These are phyloP conservation scores for Steinernema khuongi DNA, from an alignment of 1,140 invertebrate genomes.

Conservation along the genomic window DNA sequence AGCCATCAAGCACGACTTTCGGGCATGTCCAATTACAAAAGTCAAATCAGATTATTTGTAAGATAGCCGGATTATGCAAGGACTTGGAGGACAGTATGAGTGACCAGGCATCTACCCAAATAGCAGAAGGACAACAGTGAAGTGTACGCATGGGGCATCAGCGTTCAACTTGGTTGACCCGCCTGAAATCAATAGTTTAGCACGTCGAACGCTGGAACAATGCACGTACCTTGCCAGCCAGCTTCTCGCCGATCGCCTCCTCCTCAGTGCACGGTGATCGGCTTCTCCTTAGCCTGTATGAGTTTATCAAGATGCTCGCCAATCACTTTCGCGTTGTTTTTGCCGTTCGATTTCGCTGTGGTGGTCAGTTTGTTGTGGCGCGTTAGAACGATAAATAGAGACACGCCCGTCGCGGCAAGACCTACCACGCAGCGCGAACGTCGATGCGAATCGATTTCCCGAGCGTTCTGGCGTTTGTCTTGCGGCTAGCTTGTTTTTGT, in stretches of 20 bases:
- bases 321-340: background rate
- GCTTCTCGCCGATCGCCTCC: background rate
- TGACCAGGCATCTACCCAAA: background rate
- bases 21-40: too few species aligned
- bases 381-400: conserved; percentile 12
- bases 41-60: too few species aligned
- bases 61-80: too few species aligned
- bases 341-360: conserved; percentile 5
- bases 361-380: conserved; percentile 16
- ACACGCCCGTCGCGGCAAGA: conserved; percentile 16
- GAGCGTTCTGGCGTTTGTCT: background rate
- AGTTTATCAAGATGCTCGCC: background rate
- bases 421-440: conserved; percentile 13
- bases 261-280: too few species aligned
- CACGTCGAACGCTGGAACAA: background rate
- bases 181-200: conserved; percentile 5
- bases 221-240: too few species aligned
- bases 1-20: too few species aligned
- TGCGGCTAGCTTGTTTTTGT: too few species aligned
- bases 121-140: background rate
- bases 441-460: background rate
- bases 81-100: too few species aligned
- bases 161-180: background rate
- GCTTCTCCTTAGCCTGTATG: background rate
- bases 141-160: background rate